A percentile compares a stretch with the other conserved stretches of the same genome.
phyloP scores from a whole-genome alignment of 2,888 invertebrate genomes.

The Morpho achilles region DNA sequence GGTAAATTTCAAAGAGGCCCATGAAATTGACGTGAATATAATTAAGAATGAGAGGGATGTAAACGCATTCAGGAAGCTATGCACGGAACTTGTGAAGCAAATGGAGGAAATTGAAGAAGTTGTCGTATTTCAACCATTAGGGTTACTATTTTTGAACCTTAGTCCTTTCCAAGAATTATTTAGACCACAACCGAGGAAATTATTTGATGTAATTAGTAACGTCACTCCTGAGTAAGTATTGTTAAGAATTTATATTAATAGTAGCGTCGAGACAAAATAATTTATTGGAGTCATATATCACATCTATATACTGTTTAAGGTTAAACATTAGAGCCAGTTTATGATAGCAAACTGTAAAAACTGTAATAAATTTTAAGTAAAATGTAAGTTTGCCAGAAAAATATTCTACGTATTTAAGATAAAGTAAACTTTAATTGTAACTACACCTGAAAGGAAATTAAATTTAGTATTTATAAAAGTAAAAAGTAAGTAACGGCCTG shows the following conservation, averaged over 20 bases:
- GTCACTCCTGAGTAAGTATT: conserved; percentile 82
- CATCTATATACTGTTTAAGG: too few species aligned
- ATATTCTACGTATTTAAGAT: too few species aligned
- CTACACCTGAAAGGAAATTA: too few species aligned
- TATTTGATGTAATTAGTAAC: conserved; percentile 82
- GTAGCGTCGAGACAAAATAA: too few species aligned
- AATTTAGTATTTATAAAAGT: too few species aligned
- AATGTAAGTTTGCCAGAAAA: background rate
- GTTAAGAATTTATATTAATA: too few species aligned
- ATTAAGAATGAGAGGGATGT: conserved; percentile 83
- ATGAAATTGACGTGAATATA: conserved; percentile 79
- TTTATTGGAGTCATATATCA: too few species aligned
- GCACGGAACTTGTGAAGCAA: conserved; percentile 85
- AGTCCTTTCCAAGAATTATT: conserved; percentile 85
- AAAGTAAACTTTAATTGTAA: too few species aligned
- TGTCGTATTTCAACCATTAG: conserved; percentile 83
- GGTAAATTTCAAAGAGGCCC: conserved; percentile 84
- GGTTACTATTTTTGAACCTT: conserved; percentile 85
- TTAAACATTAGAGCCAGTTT: too few species aligned
- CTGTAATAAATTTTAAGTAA: background rate
- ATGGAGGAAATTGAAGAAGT: conserved; percentile 83
- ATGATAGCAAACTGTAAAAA: too few species aligned
- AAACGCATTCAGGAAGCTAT: conserved; percentile 81
- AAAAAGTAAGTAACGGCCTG: too few species aligned
- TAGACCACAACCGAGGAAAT: conserved; percentile 84